These are phyloP conservation scores for Sebastes diploproa DNA, from an alignment of 2,797 vertebrate genomes.

Conservation along the genomic window DNA sequence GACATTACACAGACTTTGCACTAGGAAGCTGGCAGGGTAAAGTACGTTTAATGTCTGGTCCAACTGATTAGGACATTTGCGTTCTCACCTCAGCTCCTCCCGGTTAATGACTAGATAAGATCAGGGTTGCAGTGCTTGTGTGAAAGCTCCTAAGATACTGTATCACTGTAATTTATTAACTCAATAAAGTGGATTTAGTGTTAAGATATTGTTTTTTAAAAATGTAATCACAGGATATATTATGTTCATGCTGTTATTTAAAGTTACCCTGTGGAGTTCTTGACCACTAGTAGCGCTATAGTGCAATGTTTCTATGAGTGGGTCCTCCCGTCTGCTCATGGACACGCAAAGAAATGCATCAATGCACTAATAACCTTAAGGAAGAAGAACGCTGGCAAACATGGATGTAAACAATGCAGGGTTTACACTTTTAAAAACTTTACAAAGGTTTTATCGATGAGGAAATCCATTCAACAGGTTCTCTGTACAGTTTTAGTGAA, in stretches of 20 bases:
- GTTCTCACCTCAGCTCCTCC: not conserved
- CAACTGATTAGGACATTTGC: not conserved
- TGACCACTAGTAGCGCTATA: not conserved
- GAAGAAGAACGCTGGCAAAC: not conserved
- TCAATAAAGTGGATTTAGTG: not conserved
- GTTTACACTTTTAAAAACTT: not conserved
- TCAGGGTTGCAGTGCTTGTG: too few species aligned
- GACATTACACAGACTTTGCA: not conserved
- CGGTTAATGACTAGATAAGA: not conserved
- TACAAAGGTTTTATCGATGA: not conserved
- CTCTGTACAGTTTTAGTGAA: not conserved
- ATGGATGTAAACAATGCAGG: not conserved
- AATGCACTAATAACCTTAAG: not conserved
- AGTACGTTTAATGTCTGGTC: not conserved
- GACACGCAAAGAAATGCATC: not conserved
- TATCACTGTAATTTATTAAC: not conserved
- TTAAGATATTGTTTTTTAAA: not conserved
- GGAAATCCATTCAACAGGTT: not conserved
- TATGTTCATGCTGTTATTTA: not conserved
- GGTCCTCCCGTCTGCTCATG: not conserved
- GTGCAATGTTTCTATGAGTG: not conserved
- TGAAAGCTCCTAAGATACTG: not conserved
- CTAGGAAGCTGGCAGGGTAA: not conserved
- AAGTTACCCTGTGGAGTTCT: not conserved
- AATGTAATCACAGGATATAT: not conserved